Percentiles rank a stretch among this genome's conserved stretches.
phyloP scores from a whole-genome alignment of 1,140 invertebrate species.

The Frieseomelitta varia region DNA sequence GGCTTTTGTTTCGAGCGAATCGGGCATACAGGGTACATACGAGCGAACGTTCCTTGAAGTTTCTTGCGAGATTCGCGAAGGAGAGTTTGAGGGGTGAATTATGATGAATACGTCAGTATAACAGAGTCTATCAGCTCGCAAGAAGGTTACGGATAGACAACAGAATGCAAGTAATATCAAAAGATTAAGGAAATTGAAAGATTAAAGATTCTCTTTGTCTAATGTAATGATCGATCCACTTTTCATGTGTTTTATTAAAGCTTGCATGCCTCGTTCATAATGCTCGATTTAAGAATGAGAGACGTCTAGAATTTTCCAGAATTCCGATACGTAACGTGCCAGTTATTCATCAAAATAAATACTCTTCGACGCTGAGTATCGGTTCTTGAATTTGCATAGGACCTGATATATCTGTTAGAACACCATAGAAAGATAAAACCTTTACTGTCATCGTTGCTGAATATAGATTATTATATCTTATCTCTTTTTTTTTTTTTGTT shows the following conservation, averaged over 20 bases:
- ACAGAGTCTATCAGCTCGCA: too few relatives aligned
- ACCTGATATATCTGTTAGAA: neutral
- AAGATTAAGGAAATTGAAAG: neutral
- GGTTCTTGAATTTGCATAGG: neutral
- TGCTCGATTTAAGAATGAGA: too few relatives aligned
- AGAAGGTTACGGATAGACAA: too few relatives aligned
- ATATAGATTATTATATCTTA: neutral
- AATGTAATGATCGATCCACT: neutral
- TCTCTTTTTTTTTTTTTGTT: neutral
- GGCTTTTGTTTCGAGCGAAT: too few relatives aligned
- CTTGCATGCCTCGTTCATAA: too few relatives aligned
- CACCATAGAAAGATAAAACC: neutral
- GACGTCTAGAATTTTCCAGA: neutral
- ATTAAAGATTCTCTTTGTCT: neutral
- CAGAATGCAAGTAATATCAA: too few relatives aligned
- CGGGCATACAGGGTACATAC: too few relatives aligned
- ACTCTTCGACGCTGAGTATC: neutral
- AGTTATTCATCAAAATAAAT: neutral
- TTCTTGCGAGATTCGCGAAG: neutral
- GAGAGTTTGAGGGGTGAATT: too few relatives aligned
- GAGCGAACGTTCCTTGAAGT: neutral
- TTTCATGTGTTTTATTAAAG: too few relatives aligned
- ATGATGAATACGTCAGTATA: too few relatives aligned
- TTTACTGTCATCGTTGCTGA: neutral
- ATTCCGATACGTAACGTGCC: too few relatives aligned